These are phyloP conservation scores for Tachysurus vachellii DNA, from an alignment of 2,113 vertebrate species.

Conservation along the genomic window DNA sequence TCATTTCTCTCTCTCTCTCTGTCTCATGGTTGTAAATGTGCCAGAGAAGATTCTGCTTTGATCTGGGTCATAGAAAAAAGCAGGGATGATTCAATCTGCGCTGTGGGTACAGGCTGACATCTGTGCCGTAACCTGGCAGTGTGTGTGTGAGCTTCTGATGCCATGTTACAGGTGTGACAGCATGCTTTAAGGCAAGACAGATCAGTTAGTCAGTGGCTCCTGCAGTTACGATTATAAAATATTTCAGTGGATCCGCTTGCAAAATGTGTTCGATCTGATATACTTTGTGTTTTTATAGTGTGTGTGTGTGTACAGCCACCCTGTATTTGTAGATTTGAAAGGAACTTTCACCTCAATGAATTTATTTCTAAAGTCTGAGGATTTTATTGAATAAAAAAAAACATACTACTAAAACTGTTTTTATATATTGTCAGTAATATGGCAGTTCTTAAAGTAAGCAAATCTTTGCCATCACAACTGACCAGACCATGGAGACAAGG, in stretches of 20 bases:
- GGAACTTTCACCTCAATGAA: neutral
- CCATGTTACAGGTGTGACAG: neutral
- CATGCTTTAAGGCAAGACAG: neutral
- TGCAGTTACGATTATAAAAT: neutral
- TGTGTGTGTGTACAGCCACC: neutral
- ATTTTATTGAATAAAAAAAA: too few relatives aligned
- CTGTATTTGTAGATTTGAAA: neutral
- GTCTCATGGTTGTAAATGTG: neutral
- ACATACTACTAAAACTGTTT: too few relatives aligned
- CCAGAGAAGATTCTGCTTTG: neutral
- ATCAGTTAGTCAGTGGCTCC: neutral
- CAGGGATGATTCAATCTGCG: neutral
- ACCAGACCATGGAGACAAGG: neutral
- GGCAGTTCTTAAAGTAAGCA: neutral
- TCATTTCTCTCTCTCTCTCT: neutral
- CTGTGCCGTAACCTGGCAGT: neutral
- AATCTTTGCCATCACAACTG: neutral
- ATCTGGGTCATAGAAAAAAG: neutral
- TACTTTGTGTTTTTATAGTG: too few relatives aligned
- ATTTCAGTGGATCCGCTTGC: neutral
- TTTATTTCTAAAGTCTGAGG: neutral
- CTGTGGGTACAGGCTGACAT: neutral
- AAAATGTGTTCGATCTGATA: neutral
- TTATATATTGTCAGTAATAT: neutral
- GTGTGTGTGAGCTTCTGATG: neutral